Conservation (phyloP, 92 coral and sea anemone genomes). For the Zoanthus gigantus region DNA sequence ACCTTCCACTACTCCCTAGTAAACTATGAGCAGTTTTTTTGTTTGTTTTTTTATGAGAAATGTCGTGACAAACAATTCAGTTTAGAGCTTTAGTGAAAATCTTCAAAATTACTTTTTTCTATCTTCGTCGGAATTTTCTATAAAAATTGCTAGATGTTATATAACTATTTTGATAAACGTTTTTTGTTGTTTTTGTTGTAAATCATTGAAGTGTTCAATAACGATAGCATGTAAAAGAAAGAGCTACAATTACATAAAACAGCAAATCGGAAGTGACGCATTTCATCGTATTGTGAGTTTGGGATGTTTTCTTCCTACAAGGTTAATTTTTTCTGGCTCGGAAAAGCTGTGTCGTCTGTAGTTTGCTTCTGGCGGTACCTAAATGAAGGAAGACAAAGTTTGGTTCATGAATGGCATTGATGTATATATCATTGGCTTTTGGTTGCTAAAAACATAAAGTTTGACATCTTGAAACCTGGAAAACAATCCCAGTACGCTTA, state of each 20-base stretch:
- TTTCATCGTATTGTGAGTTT: constrained; percentile 29
- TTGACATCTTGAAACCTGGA: no score
- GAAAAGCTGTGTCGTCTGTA: constrained; percentile 92
- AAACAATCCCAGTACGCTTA: no score
- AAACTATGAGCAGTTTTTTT: no score
- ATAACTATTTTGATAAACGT: not conserved
- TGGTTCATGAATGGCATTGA: no score
- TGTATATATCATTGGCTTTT: no score
- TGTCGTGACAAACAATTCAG: no score
- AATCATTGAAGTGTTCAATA: not conserved
- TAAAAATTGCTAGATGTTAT: not conserved
- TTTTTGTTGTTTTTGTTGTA: not conserved
- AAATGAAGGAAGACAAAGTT: not conserved
- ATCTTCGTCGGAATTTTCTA: not conserved
- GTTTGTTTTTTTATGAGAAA: no score
- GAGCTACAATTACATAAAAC: not conserved
- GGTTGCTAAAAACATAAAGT: no score
- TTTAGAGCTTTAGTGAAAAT: no score
- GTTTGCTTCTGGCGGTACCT: constrained; percentile 82
- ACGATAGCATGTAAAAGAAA: not conserved
- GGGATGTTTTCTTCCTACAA: constrained; percentile 70
- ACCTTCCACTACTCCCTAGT: no score
- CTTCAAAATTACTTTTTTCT: no score
- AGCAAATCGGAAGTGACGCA: not conserved
- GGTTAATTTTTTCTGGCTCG: constrained; percentile 94